Evolutionary conservation across 1,140 invertebrate genomes (phyloP), one percentile per base, ranked within the genome.

Genomic region (Pogonomyrmex californicus): DNA sequence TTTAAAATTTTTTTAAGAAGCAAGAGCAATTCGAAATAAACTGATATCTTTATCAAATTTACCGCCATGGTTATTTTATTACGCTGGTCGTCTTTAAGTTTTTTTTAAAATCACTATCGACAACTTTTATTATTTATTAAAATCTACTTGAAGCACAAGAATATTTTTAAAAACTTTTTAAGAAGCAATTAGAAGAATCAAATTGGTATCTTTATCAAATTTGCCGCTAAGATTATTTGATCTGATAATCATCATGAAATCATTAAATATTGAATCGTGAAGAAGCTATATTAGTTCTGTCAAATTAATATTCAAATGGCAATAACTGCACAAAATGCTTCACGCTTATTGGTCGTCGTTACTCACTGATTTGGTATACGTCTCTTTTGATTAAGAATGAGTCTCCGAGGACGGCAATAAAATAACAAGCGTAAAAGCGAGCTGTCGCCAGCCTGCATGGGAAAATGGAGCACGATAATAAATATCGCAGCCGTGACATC

Each of bases 401-500:
- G 12, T 83, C 68, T 38, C 30, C 51, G 38, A 58, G 66, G 30
- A 82, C 9, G 41, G 30, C 79, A 73, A 73, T 83, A 73, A 83
- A 83, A 83, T 83, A 60, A 83, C 41, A 73, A 62, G 41, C 36
- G 49, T 70, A 70, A 70, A 81, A 81, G 47, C 79, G 68, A 47
- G 6, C 79, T 73, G 79, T 82, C 66, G 66, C 33, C 66, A 33
- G 41, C 51, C 30, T 73, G 79, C 30, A 58, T 60, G 79, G 68
- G 44, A 75, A 60, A 73, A 83, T 75, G 68, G 54, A 60, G 68
- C 68, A 38, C n/a, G 79, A 83, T 75, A 82, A 73, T 82, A 83
- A 83, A 83, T 83, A 83, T 83, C 68, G 49, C 54, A 60, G 41
- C n/a, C 41, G 68, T 75, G 79, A 83, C 79, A 75, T 75, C 33